phyloP scores from a whole-genome alignment of 2,113 vertebrate species.

The Dicerorhinus sumatrensis region DNA sequence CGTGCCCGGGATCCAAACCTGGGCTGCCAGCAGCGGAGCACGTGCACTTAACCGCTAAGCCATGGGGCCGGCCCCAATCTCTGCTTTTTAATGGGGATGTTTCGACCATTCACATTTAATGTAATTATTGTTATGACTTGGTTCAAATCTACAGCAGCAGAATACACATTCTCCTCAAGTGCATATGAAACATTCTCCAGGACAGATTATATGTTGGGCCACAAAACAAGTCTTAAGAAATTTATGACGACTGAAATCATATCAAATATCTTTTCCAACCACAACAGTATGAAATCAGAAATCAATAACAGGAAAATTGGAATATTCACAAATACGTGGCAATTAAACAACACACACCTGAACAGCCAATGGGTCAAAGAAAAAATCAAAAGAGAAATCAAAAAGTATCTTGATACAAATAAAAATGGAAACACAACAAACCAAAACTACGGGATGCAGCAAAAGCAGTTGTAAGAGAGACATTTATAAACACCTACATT shows the following conservation, averaged over 20 bases:
- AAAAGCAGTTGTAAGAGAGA: background rate
- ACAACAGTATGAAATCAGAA: slow-evolving; percentile 4
- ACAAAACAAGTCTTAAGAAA: background rate
- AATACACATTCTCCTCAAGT: background rate
- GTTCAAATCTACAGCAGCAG: background rate
- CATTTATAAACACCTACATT: background rate
- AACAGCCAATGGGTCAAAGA: background rate
- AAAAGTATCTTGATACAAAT: background rate
- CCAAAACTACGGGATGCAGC: background rate
- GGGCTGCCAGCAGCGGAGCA: too few species aligned
- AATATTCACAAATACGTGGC: background rate
- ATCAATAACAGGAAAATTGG: background rate
- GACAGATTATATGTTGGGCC: background rate
- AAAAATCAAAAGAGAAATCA: background rate
- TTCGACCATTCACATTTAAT: slow-evolving; percentile 6
- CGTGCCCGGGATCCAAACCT: too few species aligned
- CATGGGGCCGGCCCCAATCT: background rate
- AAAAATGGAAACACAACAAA: slow-evolving; percentile 18
- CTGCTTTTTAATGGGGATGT: slow-evolving; percentile 31
- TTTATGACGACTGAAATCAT: background rate
- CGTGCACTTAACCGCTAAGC: too few species aligned
- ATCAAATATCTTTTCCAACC: background rate
- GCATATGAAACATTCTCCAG: background rate
- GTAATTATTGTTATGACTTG: background rate
- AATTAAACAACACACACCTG: background rate